Evolutionary conservation across 2,113 vertebrate species (phyloP).

Genomic region (Tauraco erythrolophus): DNA sequence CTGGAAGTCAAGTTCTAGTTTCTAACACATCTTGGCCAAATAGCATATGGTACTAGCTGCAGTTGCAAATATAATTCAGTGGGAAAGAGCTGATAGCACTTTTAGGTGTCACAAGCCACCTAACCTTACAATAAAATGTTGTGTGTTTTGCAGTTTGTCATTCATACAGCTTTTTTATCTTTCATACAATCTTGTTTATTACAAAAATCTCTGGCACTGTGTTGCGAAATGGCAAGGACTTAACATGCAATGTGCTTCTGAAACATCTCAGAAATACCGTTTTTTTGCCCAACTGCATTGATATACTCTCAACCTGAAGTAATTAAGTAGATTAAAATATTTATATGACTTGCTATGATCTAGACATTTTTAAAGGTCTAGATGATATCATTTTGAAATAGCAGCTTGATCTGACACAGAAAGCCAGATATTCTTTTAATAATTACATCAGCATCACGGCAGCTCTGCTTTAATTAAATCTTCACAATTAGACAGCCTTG

Average conservation of each 20-base stretch:
- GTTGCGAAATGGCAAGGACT: background rate
- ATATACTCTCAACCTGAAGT: background rate
- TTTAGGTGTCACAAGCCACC: background rate
- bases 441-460: conserved; percentile 18
- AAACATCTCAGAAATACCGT: background rate
- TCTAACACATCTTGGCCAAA: background rate
- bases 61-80: conserved; percentile 12
- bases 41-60: background rate
- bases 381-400: background rate
- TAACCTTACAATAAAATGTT: background rate
- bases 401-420: background rate
- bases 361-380: background rate
- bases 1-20: background rate
- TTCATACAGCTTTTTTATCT: background rate
- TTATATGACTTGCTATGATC: background rate
- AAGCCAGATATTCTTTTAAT: conserved; percentile 27
- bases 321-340: background rate
- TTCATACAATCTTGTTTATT: background rate
- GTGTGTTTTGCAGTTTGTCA: background rate
- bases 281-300: background rate
- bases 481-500: conserved; percentile 62
- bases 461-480: conserved; percentile 68
- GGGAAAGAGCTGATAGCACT: background rate
- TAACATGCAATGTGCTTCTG: background rate
- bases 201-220: background rate